Conservation (phyloP, 2,797 vertebrate genomes). For the Halcyon badia region DNA sequence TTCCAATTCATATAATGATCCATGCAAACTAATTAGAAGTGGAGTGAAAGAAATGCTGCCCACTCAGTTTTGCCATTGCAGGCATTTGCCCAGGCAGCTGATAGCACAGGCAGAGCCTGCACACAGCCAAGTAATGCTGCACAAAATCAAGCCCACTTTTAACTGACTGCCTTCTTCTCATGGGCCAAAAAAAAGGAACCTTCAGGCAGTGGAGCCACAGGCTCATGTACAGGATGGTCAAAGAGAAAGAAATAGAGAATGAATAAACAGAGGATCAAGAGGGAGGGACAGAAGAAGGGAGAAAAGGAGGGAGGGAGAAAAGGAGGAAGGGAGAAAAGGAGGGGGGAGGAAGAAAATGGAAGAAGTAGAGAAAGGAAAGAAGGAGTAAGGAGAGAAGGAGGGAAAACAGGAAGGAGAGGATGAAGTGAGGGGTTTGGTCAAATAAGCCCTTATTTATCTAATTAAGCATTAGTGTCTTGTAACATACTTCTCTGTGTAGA, state of each 20-base stretch:
- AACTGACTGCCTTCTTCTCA: background rate
- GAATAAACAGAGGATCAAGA: background rate
- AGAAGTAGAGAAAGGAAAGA: too few species aligned
- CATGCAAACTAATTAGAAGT: background rate
- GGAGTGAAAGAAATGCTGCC: background rate
- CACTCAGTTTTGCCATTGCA: background rate
- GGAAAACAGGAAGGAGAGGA: background rate
- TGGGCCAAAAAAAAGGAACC: background rate
- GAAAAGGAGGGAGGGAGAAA: background rate
- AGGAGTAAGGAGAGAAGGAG: too few species aligned
- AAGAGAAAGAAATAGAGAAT: background rate
- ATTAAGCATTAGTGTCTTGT: background rate
- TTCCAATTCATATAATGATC: background rate
- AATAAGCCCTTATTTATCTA: background rate
- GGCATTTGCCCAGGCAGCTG: background rate
- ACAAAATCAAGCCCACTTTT: background rate
- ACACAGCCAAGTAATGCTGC: background rate
- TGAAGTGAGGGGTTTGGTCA: background rate
- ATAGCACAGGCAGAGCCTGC: background rate
- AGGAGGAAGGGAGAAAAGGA: background rate
- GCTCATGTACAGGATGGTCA: background rate
- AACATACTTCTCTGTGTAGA: background rate
- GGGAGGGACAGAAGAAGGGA: background rate
- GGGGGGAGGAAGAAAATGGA: too few species aligned
- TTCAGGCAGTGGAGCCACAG: background rate